Conservation (phyloP, 2,888 invertebrate genomes). For the Amphipyra tragopoginis region DNA sequence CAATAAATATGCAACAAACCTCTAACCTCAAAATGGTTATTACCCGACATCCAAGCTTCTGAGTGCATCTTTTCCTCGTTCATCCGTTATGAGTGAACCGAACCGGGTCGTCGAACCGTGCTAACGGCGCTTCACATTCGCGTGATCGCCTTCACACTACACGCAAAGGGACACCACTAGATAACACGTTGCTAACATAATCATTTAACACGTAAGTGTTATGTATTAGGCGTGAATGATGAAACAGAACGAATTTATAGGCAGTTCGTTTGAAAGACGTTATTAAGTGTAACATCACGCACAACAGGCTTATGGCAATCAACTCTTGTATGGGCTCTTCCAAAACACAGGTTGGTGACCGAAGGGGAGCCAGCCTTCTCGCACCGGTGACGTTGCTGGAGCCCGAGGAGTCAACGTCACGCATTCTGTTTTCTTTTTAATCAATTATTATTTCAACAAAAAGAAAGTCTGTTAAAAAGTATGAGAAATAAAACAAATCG, state of each 20-base stretch:
- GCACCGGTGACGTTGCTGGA: not conserved
- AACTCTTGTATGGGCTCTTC: not conserved
- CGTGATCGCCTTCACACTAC: constrained; percentile 51
- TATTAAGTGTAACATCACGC: not conserved
- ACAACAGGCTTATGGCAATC: too few species aligned
- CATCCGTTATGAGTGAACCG: constrained; percentile 49
- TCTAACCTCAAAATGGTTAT: constrained; percentile 12
- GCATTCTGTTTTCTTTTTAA: constrained; percentile 1
- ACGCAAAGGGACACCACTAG: constrained; percentile 52
- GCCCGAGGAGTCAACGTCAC: not conserved
- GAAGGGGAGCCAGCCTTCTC: not conserved
- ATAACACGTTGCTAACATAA: constrained; percentile 12
- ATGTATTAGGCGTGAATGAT: constrained; percentile 8
- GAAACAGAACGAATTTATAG: constrained; percentile 8
- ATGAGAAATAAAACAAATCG: too few species aligned
- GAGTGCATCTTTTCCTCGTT: constrained; percentile 48
- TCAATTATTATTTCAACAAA: not conserved
- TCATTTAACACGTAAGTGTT: constrained; percentile 17
- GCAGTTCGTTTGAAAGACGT: constrained; percentile 1
- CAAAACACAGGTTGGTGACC: constrained; percentile 23
- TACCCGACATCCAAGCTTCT: constrained; percentile 2
- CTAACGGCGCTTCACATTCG: constrained; percentile 64
- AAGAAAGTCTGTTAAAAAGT: not conserved
- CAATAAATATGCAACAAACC: constrained; percentile 3
- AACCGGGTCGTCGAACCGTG: constrained; percentile 62